A percentile compares a stretch with the other conserved stretches of the same genome.
Evolutionary conservation across 2,888 invertebrate genomes (phyloP).

Genomic region (Chymomyza caudatula): DNA sequence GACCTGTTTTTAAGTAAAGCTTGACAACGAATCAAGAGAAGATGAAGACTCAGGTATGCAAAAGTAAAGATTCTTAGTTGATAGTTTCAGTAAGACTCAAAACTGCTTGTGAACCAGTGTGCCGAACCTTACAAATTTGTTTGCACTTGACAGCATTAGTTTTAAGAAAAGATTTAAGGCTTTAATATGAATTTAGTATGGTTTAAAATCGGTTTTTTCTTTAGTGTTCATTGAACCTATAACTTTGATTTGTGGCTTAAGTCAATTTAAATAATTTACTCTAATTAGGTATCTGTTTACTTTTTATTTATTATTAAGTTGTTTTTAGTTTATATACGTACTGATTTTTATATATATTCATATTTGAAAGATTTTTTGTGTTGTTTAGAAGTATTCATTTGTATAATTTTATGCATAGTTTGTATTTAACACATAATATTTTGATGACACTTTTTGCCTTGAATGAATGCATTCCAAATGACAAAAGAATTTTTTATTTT

Average conservation of each 20-base stretch:
- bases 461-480: background rate
- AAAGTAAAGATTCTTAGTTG: no score
- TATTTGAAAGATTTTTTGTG: no score
- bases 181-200: no score
- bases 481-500: no score
- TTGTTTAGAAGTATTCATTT: background rate
- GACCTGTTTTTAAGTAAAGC: no score
- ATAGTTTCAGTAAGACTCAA: no score
- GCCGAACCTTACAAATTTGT: no score
- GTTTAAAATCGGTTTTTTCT: no score
- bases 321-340: background rate
- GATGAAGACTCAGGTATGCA: no score
- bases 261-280: background rate
- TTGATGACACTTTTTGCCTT: background rate
- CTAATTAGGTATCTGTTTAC: background rate
- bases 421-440: background rate
- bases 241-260: background rate
- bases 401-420: background rate
- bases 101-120: no score
- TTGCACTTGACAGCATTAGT: no score
- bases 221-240: background rate
- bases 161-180: background rate
- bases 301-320: background rate
- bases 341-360: background rate
- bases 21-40: no score